A percentile compares a stretch with the other conserved stretches of the same genome.
Evolutionary conservation across 1,140 invertebrate species (phyloP).

Genomic region (Palaemon carinicauda): DNA sequence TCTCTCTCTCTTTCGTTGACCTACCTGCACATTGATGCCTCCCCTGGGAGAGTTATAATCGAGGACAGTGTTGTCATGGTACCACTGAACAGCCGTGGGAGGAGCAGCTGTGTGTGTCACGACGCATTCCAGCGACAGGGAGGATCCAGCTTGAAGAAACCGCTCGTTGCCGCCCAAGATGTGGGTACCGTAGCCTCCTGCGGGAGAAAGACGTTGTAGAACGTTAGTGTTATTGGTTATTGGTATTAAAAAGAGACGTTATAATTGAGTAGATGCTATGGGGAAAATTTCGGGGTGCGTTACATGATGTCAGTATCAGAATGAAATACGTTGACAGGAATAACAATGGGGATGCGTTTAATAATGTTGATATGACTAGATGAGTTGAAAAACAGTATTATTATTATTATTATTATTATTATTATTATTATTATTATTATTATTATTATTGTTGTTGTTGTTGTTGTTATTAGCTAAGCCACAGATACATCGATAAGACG

Average conservation of each 20-base stretch:
- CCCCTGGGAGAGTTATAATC: slow-evolving; percentile 56
- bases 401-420: too few species aligned
- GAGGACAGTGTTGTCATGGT: slow-evolving; percentile 26
- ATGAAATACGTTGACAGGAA: too few species aligned
- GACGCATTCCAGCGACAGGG: slow-evolving; percentile 44
- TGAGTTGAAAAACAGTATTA: too few species aligned
- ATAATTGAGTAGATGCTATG: background rate
- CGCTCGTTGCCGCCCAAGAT: slow-evolving; percentile 34
- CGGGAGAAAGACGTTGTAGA: background rate
- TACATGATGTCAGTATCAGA: too few species aligned
- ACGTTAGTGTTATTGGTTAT: background rate
- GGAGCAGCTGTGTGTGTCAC: slow-evolving; percentile 34
- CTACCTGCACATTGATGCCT: slow-evolving; percentile 50
- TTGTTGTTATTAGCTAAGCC: too few species aligned
- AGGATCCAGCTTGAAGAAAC: slow-evolving; percentile 52
- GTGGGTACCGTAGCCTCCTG: slow-evolving; percentile 21
- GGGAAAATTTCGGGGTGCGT: too few species aligned
- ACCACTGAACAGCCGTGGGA: slow-evolving; percentile 50
- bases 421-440: too few species aligned
- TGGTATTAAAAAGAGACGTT: background rate
- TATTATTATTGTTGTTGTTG: too few species aligned
- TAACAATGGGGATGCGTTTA: too few species aligned
- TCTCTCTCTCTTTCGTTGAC: background rate
- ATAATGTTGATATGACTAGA: too few species aligned
- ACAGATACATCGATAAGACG: too few species aligned